These are phyloP conservation scores for Syngnathus typhle DNA, from an alignment of 2,113 vertebrate species.

Conservation along the genomic window DNA sequence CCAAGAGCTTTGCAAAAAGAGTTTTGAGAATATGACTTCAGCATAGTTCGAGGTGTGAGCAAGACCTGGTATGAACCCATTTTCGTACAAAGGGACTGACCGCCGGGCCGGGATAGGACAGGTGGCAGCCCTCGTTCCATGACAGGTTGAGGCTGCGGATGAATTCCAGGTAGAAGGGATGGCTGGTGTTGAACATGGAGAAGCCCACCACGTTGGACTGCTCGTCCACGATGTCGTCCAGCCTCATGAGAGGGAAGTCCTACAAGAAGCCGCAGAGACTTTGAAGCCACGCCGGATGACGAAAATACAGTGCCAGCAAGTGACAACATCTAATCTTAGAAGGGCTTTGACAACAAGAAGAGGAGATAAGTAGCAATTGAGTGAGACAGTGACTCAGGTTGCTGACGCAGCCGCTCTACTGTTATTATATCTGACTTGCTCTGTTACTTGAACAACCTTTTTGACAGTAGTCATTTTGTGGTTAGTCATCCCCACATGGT, in stretches of 20 bases:
- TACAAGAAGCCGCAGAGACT: constrained; percentile 40
- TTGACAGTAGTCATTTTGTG: not conserved
- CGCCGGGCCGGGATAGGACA: constrained; percentile 81
- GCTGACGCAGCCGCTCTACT: not conserved
- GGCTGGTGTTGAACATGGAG: constrained; percentile 90
- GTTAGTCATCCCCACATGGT: no score
- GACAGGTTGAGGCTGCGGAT: constrained; percentile 91
- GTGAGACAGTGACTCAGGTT: constrained; percentile 24
- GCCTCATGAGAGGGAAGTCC: constrained; percentile 85
- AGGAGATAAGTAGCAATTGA: constrained; percentile 24
- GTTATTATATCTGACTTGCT: not conserved
- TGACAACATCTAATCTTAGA: constrained; percentile 47
- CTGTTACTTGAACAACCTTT: not conserved
- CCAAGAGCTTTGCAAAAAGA: no score
- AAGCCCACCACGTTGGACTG: constrained; percentile 88
- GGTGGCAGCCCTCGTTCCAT: constrained; percentile 87
- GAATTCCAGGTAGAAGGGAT: constrained; percentile 89
- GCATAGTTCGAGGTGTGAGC: no score
- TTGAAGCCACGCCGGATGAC: constrained; percentile 27
- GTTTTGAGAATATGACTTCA: no score
- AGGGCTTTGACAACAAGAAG: constrained; percentile 27
- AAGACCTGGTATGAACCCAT: not conserved
- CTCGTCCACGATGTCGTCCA: constrained; percentile 85
- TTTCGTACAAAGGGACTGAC: constrained; percentile 61
- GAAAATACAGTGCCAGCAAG: not conserved